These are phyloP conservation scores for Cyrtonyx montezumae DNA, from an alignment of 2,113 vertebrate genomes.

Conservation along the genomic window DNA sequence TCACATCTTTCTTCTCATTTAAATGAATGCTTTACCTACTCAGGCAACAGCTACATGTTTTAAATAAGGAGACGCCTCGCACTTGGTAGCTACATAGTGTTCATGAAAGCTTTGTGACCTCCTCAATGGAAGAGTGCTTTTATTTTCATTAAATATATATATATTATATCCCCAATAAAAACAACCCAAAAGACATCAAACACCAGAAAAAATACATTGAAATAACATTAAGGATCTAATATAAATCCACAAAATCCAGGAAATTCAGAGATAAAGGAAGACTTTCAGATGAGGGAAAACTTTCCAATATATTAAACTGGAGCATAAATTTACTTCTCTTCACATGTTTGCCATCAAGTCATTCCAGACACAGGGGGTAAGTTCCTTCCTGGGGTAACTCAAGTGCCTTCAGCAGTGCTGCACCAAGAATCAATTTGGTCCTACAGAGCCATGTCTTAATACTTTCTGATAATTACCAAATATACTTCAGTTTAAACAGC, in stretches of 20 bases:
- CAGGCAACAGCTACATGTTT: neutral
- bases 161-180: slow-evolving; percentile 52
- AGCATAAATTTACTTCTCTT: slow-evolving; percentile 62
- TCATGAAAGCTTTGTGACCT: slow-evolving; percentile 12
- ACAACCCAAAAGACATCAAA: slow-evolving; percentile 63
- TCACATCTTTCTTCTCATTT: neutral
- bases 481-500: slow-evolving; percentile 44
- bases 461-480: slow-evolving; percentile 34
- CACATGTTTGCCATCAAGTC: slow-evolving; percentile 60
- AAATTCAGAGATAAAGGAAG: slow-evolving; percentile 72
- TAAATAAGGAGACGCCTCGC: neutral
- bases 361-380: slow-evolving; percentile 40
- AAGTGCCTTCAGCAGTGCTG: slow-evolving; percentile 27
- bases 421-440: slow-evolving; percentile 11
- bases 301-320: slow-evolving; percentile 64
- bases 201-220: slow-evolving; percentile 49
- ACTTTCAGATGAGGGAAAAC: slow-evolving; percentile 51
- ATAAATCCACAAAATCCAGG: slow-evolving; percentile 71
- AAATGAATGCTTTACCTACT: neutral
- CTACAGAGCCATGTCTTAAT: neutral
- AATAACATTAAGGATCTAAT: slow-evolving; percentile 66
- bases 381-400: slow-evolving; percentile 19
- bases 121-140: slow-evolving; percentile 46
- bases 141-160: slow-evolving; percentile 55
- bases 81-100: neutral